phyloP scores from a whole-genome alignment of 1,140 invertebrate genomes.

The Ceratina calcarata region DNA sequence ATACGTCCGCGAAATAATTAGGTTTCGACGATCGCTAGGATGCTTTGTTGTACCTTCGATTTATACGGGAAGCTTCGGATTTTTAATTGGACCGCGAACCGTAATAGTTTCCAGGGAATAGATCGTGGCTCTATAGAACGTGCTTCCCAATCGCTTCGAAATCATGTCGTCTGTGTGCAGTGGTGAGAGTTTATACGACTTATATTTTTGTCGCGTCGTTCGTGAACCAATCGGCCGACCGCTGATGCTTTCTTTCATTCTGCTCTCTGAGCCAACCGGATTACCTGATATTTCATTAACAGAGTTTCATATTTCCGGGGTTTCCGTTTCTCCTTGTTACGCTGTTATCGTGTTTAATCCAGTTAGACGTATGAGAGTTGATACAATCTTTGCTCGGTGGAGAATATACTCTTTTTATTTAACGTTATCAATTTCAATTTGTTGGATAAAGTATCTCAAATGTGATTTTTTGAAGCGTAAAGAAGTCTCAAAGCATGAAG shows the following conservation, averaged over 20 bases:
- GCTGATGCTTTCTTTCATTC: not conserved
- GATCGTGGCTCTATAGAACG: not conserved
- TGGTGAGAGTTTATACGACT: not conserved
- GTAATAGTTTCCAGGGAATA: not conserved
- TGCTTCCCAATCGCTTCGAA: not conserved
- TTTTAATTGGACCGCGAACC: not conserved
- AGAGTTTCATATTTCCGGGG: constrained; percentile 1
- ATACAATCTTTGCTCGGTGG: no score
- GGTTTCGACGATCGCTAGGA: no score
- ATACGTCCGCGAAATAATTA: not conserved
- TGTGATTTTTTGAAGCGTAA: no score
- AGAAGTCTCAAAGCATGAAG: no score
- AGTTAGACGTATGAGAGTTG: no score
- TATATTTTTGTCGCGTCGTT: not conserved
- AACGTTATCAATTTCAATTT: no score
- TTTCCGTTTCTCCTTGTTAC: not conserved
- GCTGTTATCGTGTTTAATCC: not conserved
- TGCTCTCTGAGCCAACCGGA: not conserved
- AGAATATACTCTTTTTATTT: no score
- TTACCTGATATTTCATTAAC: constrained; percentile 13
- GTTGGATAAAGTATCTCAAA: no score
- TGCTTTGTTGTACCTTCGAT: no score
- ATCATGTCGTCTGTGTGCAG: not conserved
- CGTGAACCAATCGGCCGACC: not conserved
- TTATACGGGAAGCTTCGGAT: no score